Conservation (phyloP, 2,113 vertebrate species). For the Phrynosoma platyrhinos region DNA sequence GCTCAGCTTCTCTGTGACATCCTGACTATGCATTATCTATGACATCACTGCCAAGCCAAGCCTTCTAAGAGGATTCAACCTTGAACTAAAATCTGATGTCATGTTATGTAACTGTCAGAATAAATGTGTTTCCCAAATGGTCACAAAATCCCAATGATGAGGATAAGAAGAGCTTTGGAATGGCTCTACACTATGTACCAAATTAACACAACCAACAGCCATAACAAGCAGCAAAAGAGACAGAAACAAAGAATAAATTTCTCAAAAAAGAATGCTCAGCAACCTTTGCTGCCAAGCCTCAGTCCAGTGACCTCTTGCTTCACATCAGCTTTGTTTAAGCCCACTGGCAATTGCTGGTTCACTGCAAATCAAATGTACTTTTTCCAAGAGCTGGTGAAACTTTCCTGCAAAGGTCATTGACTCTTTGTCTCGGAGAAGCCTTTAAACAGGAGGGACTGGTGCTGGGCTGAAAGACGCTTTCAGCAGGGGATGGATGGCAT, state of each 20-base stretch:
- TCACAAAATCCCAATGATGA: not conserved
- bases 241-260: not conserved
- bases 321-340: not conserved
- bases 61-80: not conserved
- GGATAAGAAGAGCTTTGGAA: not conserved
- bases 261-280: not conserved
- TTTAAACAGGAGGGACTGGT: conserved; percentile 1
- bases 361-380: conserved; percentile 20
- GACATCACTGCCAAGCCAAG: not conserved
- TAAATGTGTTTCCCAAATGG: not conserved
- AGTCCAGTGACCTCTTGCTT: not conserved
- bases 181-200: no score
- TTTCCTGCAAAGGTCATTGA: conserved; percentile 31
- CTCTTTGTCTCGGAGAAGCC: conserved; percentile 13
- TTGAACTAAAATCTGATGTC: not conserved
- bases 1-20: not conserved
- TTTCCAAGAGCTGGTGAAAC: conserved; percentile 21
- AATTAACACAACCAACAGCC: not conserved
- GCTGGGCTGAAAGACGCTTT: conserved; percentile 6
- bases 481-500: conserved; percentile 15
- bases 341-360: conserved; percentile 3
- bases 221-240: not conserved
- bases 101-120: not conserved
- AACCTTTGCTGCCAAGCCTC: not conserved
- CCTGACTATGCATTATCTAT: not conserved